These are phyloP conservation scores for Pseudomyrmex concolor DNA, from an alignment of 1,140 invertebrate genomes.

Conservation along the genomic window DNA sequence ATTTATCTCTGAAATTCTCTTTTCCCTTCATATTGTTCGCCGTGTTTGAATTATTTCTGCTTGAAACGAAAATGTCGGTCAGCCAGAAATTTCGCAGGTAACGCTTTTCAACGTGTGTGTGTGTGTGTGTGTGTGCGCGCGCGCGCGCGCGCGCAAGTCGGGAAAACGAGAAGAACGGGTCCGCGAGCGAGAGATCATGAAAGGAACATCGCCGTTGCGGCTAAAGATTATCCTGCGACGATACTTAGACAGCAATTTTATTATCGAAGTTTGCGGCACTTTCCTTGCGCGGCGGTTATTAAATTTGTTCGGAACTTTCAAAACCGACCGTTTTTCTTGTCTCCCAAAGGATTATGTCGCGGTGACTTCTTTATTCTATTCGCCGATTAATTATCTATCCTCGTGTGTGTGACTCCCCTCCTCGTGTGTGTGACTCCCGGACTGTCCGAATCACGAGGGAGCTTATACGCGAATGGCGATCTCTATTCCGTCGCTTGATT, in stretches of 20 bases:
- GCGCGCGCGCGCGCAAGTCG: background rate
- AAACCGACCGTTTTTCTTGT: slow-evolving; percentile 46
- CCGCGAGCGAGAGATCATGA: slow-evolving; percentile 35
- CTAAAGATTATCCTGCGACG: slow-evolving; percentile 55
- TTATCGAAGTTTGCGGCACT: slow-evolving; percentile 59
- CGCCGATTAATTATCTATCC: slow-evolving; percentile 62
- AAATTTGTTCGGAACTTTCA: slow-evolving; percentile 70
- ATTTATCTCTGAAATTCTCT: too few species aligned
- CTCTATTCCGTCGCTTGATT: background rate
- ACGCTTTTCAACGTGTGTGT: background rate
- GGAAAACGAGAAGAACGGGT: background rate
- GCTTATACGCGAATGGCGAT: background rate
- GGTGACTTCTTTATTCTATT: slow-evolving; percentile 4
- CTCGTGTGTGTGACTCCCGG: slow-evolving; percentile 15
- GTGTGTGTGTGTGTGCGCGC: too few species aligned
- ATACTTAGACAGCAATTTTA: slow-evolving; percentile 62
- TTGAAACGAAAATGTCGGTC: background rate
- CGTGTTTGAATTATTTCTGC: background rate
- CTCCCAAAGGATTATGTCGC: slow-evolving; percentile 30
- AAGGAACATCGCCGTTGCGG: slow-evolving; percentile 31
- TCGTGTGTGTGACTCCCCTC: slow-evolving; percentile 3
- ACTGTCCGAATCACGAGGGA: slow-evolving; percentile 3
- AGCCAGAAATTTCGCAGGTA: background rate
- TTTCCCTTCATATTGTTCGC: too few species aligned
- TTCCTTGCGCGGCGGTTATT: slow-evolving; percentile 60